These are phyloP conservation scores for Seriola aureovittata DNA, from an alignment of 2,113 vertebrate genomes.

Conservation along the genomic window DNA sequence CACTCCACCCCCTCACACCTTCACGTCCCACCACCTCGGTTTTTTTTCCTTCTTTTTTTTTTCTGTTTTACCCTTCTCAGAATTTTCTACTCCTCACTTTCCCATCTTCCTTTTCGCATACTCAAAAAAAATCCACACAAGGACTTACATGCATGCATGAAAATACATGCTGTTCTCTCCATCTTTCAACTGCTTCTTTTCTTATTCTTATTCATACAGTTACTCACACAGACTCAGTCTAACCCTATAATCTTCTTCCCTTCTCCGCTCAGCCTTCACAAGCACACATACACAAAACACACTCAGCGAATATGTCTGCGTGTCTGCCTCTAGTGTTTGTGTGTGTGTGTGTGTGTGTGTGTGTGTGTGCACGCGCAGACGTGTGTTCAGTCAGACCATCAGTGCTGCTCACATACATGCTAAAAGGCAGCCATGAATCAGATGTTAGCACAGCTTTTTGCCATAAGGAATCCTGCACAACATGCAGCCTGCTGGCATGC, in stretches of 20 bases:
- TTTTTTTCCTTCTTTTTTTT: conserved; percentile 1
- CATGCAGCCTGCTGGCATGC: conserved; percentile 28
- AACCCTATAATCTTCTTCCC: conserved; percentile 68
- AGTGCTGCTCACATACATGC: conserved; percentile 47
- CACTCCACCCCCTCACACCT: conserved; percentile 29
- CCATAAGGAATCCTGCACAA: conserved; percentile 30
- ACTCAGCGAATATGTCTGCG: conserved; percentile 21
- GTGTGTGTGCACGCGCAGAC: background rate
- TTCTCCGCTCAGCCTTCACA: conserved; percentile 41
- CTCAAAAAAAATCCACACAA: background rate
- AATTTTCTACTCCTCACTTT: conserved; percentile 17
- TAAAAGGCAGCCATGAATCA: conserved; percentile 45
- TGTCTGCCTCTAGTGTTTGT: conserved; percentile 20
- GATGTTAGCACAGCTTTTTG: conserved; percentile 36
- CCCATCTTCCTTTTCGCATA: conserved; percentile 10
- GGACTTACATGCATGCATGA: background rate
- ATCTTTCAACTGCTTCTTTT: conserved; percentile 34
- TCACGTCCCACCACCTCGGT: conserved; percentile 6
- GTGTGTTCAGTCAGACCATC: conserved; percentile 1
- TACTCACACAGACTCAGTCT: conserved; percentile 58
- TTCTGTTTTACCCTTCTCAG: conserved; percentile 1
- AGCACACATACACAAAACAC: conserved; percentile 7
- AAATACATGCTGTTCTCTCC: conserved; percentile 13
- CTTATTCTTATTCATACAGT: conserved; percentile 73
- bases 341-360: background rate